Conservation (phyloP, 2,888 invertebrate species). For the Drosophila multiciliata region DNA sequence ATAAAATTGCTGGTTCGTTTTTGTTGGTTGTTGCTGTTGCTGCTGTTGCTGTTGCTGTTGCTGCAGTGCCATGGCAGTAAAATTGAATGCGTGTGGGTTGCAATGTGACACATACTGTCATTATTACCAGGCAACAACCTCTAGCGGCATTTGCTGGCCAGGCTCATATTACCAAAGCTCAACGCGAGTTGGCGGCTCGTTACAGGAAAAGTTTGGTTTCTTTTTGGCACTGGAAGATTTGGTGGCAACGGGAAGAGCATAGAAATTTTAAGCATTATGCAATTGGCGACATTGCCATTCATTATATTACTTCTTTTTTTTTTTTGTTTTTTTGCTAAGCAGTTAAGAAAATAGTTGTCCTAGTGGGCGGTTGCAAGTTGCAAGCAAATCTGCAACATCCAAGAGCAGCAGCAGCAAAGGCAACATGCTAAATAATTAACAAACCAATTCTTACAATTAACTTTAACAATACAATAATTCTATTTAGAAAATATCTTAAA, state of each 20-base stretch:
- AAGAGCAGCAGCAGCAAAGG: neutral
- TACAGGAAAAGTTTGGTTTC: conserved; percentile 67
- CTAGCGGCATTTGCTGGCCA: conserved; percentile 59
- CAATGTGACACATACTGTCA: conserved; percentile 83
- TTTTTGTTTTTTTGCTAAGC: conserved; percentile 17
- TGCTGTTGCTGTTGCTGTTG: conserved; percentile 6
- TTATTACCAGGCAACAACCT: conserved; percentile 81
- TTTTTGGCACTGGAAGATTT: conserved; percentile 34
- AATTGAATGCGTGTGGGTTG: conserved; percentile 83
- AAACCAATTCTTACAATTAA: neutral
- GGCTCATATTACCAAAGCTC: conserved; percentile 71
- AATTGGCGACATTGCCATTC: conserved; percentile 54
- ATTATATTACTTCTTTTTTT: conserved; percentile 20
- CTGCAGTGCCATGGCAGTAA: conserved; percentile 56
- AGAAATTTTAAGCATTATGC: conserved; percentile 65
- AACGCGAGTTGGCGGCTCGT: conserved; percentile 71
- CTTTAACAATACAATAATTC: neutral
- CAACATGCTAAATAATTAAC: neutral
- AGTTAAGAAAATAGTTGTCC: conserved; percentile 16
- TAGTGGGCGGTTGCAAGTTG: conserved; percentile 8
- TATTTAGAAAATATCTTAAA: neutral
- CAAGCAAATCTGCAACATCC: neutral
- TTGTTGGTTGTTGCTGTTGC: conserved; percentile 22
- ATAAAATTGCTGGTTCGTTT: conserved; percentile 64
- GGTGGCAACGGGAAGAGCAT: conserved; percentile 32